Base-by-base conservation (phyloP, 2,888 invertebrate species). In the Ophonus ardosiacus region DNA sequence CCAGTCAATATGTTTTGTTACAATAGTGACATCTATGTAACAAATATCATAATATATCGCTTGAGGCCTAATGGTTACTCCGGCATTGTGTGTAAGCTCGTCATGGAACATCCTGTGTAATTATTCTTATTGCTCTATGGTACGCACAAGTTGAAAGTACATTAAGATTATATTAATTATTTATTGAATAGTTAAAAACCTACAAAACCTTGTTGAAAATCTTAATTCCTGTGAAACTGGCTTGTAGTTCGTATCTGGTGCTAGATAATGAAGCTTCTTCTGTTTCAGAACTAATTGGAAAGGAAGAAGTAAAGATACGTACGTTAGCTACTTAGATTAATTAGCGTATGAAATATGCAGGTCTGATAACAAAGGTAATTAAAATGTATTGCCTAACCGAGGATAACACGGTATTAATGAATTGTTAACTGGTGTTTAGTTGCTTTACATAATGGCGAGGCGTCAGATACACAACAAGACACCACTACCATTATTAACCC, bases 301-400 rank as follows among this genome's bases (percentile, higher is more conserved):
- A 68, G 68, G 68, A 68, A 68, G 38, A 68, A 68, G 68, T 31
- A 68, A 68, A 31, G 68, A n/a, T 38, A 38, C 65, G 68, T 68
- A 38, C 71, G 17, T 43, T 74, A 31, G 40, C 43, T 74, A 74
- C 71, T 74, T 43, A 83, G 40, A 38, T 59, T 83, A 83, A 74
- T 83, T 83, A 83, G 74, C 76, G 38, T 74, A 82, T 82, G 71
- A 82, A 83, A 71, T 71, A 83, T 83, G 74, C 83, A 76, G 7
- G 74, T 24, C 18, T 83, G 74, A 74, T 57, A 83, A 74, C 83
- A 74, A 43, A 74, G 71, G 18, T 43, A 74, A 74, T 74, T 74
- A 74, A 74, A 74, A 74, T 74, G 43, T 40, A 74, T 74, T 74
- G 71, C 71, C 40, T 40, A 74, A 18, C 71, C 40, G 71, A 74